Evolutionary conservation across 2,888 invertebrate species (phyloP).

Genomic region (Eupithecia tripunctaria): DNA sequence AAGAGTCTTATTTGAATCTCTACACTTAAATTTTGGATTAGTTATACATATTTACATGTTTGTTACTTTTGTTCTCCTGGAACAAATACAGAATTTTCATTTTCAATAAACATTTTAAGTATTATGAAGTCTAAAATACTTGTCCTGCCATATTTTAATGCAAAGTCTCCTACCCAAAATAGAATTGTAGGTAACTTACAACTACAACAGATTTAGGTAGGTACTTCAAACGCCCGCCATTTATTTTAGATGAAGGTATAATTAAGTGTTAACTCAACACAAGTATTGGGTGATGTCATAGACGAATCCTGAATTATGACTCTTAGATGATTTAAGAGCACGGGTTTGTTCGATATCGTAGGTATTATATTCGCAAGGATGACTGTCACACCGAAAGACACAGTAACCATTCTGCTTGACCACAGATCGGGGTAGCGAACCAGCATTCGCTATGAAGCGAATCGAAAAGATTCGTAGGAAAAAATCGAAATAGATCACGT

Average conservation of each 20-base stretch:
- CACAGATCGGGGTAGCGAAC: too few species aligned
- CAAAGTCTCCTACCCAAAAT: not conserved
- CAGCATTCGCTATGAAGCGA: too few species aligned
- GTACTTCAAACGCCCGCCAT: slow-evolving; percentile 8
- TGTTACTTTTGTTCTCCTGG: too few species aligned
- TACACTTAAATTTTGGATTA: too few species aligned
- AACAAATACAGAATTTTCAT: too few species aligned
- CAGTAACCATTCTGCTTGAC: too few species aligned
- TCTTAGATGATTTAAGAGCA: slow-evolving; percentile 65
- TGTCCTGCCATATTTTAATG: not conserved
- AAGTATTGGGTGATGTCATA: slow-evolving; percentile 68
- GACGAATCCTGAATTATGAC: slow-evolving; percentile 62
- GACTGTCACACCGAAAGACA: slow-evolving; percentile 54
- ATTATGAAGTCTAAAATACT: too few species aligned
- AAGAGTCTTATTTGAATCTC: too few species aligned
- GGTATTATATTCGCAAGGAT: slow-evolving; percentile 35
- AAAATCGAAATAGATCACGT: too few species aligned
- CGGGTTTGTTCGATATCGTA: slow-evolving; percentile 48
- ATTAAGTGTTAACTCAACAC: slow-evolving; percentile 40
- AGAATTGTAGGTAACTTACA: not conserved
- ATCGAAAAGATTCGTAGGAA: too few species aligned
- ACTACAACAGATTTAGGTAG: slow-evolving; percentile 8
- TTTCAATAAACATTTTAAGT: too few species aligned
- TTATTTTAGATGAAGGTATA: slow-evolving; percentile 31
- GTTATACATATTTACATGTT: too few species aligned